Evolutionary conservation across 2,113 vertebrate genomes (phyloP), one percentile per base, ranked within the genome.

Genomic region (Hystrix cristata): DNA sequence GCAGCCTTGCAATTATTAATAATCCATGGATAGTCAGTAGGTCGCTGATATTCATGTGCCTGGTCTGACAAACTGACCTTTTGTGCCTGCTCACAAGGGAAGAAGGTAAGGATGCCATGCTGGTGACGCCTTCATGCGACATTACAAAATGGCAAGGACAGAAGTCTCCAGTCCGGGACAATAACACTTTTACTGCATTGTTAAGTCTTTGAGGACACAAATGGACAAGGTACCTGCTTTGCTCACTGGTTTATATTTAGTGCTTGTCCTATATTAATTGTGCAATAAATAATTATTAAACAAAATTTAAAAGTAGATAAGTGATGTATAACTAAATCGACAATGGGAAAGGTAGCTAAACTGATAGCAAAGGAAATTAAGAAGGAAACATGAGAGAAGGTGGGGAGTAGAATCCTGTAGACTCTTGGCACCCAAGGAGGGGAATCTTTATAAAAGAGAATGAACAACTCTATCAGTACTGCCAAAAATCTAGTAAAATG

Each of bases 1-100:
- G 15, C 21, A 53, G 90, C 7, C 64, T 92, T 94, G 59, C 46
- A 72, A 95, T 90, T 87, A 85, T 69, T 48, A 95, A n/a, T 21
- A 78, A 69, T 82, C 7, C 23, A 55, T 25, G 4, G 6, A 71
- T 60, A 14, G 38, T 55, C 38, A 16, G 3, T 48, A 51, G 46
- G 64, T 90, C 38, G 21, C 53, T 95, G 46, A 69, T 69, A 19
- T 94, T 18, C 8, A 12, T 46, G 51, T 87, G 25, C 4, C 89
- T 79, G 62, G 76, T 62, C 60, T 79, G 25, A 43, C 13, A 80
- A 23, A 59, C 51, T 93, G 31, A 38, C 64, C 38, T 46, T 94
- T 65, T 71, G 82, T 57, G 51, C 59, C 76, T 64, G 46, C 43
- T 87, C 69, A 74, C 7, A 62, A 86, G 15, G 23, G 51, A 71